Evolutionary conservation across 1,140 invertebrate species (phyloP), one percentile per base, ranked within the genome.

Genomic region (Temnothorax nylanderi): DNA sequence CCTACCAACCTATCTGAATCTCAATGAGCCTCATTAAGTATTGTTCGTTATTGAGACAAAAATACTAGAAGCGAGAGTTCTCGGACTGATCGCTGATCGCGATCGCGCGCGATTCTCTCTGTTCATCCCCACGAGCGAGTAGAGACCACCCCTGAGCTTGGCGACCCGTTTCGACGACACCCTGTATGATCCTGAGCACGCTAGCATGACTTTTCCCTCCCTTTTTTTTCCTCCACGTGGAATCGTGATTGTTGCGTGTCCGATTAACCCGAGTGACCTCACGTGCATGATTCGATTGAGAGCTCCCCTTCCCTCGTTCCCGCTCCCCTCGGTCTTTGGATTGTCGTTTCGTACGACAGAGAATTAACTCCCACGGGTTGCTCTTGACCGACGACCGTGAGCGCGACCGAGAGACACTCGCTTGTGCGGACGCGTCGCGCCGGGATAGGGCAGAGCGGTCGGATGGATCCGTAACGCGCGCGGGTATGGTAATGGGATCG

Each of bases 191-290:
- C 87, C 37, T 74, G 60, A 75, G 62, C 80, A 60, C 62, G 81
- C 54, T 47, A 74, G 58, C 62, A 85, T 82, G 84, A 84, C 65
- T 65, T 56, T 74, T n/a, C 1, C 26, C 16, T 1, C 2, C 58
- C 34, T 32, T 86, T 56, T 71, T 44, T 47, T 34, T 86, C 69
- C 69, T 56, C 51, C 71, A 74, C 34, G 26, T n/a, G 74, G 74
- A 44, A 47, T 44, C 71, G 54, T 75, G 47, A 60, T 78, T 89
- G 58, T 90, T 90, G 88, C 72, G 77, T 89, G 85, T 84, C 87
- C 72, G 67, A 89, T 85, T 87, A 89, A 90, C 89, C 60, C 54
- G 82, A 85, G n/a, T 69, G 71, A 89, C 65, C 78, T 81, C 74
- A 87, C 82, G 58, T 87, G 78, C 88, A 89, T 89, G 89, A 72